Conservation (phyloP, 2,113 vertebrate genomes). For the Caretta caretta region DNA sequence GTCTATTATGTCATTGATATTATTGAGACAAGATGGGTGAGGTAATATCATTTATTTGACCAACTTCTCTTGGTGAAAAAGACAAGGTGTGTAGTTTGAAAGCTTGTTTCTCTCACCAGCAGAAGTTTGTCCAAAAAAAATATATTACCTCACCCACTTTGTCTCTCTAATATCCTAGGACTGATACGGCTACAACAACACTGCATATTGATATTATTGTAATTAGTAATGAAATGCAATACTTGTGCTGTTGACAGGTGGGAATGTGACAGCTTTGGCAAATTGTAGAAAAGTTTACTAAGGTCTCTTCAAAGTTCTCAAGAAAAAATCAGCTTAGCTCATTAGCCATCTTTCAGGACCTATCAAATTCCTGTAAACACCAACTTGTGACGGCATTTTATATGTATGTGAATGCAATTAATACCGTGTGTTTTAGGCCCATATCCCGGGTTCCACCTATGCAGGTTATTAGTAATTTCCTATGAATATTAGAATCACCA, state of each 20-base stretch:
- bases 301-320: background rate
- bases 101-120: background rate
- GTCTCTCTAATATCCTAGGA: background rate
- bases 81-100: background rate
- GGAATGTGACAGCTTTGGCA: background rate
- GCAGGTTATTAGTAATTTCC: background rate
- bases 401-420: no score
- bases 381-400: background rate
- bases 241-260: background rate
- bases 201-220: background rate
- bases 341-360: background rate
- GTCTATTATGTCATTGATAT: background rate
- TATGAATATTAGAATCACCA: background rate
- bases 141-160: background rate
- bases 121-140: background rate
- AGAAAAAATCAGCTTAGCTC: background rate
- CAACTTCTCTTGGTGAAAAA: background rate
- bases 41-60: background rate
- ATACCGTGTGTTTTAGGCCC: no score
- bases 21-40: background rate
- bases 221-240: background rate
- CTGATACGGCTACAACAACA: background rate
- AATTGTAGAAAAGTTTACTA: background rate
- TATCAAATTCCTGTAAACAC: background rate
- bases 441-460: no score